Evolutionary conservation across 2,113 vertebrate genomes (phyloP).

Genomic region (Eulemur macaco): DNA sequence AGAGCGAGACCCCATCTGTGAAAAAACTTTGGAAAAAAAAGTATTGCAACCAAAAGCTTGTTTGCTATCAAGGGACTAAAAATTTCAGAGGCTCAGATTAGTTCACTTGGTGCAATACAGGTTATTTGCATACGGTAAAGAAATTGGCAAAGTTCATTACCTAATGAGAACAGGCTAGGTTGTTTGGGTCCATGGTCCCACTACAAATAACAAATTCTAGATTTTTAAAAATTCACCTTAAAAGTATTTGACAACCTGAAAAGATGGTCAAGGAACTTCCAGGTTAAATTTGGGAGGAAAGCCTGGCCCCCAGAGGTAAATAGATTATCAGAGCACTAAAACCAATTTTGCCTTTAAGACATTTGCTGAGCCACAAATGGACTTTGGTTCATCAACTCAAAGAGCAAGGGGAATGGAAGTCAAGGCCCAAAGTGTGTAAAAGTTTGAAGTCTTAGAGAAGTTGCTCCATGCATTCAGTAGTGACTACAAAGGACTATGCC

Average conservation of each 20-base stretch:
- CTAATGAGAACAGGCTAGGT: background rate
- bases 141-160: background rate
- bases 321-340: constrained; percentile 7
- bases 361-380: background rate
- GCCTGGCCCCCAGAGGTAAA: background rate
- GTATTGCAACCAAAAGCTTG: background rate
- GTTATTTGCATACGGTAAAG: background rate
- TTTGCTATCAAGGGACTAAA: background rate
- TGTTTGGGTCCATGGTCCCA: background rate
- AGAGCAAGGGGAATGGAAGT: background rate
- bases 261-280: background rate
- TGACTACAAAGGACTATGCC: background rate
- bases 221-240: background rate
- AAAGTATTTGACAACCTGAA: constrained; percentile 5
- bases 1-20: too few relatives aligned
- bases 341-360: background rate
- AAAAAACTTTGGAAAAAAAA: background rate
- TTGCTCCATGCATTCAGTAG: background rate
- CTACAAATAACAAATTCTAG: background rate
- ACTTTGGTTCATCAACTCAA: background rate
- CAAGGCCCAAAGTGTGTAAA: background rate
- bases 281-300: background rate
- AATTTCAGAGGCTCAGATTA: background rate
- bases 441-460: background rate
- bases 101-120: background rate